A percentile compares a stretch with the other conserved stretches of the same genome.
phyloP scores from a whole-genome alignment of 2,797 vertebrate genomes.

The Kryptopterus vitreolus region DNA sequence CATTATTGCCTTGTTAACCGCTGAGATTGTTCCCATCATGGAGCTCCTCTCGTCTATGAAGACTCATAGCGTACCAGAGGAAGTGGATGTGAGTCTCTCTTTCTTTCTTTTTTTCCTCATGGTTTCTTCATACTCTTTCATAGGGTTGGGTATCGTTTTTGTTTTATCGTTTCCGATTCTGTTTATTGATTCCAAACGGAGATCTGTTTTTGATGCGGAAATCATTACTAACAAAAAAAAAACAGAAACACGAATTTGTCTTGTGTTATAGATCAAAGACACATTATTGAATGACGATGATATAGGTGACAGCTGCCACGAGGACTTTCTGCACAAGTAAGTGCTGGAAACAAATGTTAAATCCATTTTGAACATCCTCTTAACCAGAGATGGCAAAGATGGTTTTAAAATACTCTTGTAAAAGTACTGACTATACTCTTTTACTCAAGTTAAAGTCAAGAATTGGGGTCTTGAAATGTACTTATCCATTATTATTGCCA shows the following conservation, averaged over 20 bases:
- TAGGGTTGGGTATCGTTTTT: no score
- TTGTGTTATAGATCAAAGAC: slow-evolving; percentile 82
- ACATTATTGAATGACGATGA: slow-evolving; percentile 96
- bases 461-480: no score
- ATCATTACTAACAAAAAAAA: background rate
- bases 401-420: no score
- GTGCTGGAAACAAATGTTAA: slow-evolving; percentile 62
- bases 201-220: background rate
- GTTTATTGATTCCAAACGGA: no score
- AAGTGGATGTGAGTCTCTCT: slow-evolving; percentile 84
- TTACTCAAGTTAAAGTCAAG: no score
- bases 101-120: background rate
- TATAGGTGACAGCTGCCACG: slow-evolving; percentile 96
- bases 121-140: background rate
- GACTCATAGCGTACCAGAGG: slow-evolving; percentile 89
- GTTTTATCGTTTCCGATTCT: no score
- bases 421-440: no score
- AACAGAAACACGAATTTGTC: no score
- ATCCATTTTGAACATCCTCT: background rate
- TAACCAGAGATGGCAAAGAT: background rate
- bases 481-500: no score
- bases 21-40: slow-evolving; percentile 95
- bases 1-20: slow-evolving; percentile 91
- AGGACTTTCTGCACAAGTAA: slow-evolving; percentile 98
- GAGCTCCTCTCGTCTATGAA: slow-evolving; percentile 97